phyloP scores from a whole-genome alignment of 2,797 vertebrate genomes.

The Tympanoctomys barrerae region DNA sequence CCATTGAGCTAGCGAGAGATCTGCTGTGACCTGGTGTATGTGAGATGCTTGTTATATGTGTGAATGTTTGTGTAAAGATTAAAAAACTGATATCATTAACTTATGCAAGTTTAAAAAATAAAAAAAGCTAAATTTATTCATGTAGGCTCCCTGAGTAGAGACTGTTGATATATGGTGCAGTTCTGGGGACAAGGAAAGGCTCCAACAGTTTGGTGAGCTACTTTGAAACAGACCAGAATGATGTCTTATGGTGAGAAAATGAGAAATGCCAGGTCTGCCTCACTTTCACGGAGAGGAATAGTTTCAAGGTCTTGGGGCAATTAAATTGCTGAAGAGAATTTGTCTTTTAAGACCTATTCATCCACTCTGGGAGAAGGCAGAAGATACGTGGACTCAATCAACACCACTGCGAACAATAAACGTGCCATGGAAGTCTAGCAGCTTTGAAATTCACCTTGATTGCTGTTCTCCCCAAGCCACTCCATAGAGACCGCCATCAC shows the following conservation, averaged over 20 bases:
- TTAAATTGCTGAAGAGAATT: neutral
- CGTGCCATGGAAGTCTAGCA: neutral
- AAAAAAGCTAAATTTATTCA: neutral
- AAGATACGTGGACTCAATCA: too few relatives aligned
- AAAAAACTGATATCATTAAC: conserved; percentile 65
- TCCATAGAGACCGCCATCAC: neutral
- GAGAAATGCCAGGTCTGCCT: neutral
- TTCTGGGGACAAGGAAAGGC: neutral
- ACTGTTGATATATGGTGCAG: neutral
- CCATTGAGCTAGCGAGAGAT: neutral
- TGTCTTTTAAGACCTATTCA: neutral
- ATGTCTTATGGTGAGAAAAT: neutral
- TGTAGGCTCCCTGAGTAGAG: neutral
- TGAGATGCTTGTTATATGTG: neutral
- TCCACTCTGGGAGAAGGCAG: neutral
- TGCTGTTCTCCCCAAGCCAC: neutral
- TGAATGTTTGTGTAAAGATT: neutral
- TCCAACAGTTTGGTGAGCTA: neutral
- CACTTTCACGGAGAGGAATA: neutral
- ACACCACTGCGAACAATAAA: neutral
- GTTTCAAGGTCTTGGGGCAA: neutral
- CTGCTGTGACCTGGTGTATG: neutral
- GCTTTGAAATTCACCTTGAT: too few relatives aligned
- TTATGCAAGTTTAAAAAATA: neutral
- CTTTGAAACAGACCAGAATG: neutral